Evolutionary conservation across 2,113 vertebrate genomes (phyloP).

Genomic region (Symphodus melops): DNA sequence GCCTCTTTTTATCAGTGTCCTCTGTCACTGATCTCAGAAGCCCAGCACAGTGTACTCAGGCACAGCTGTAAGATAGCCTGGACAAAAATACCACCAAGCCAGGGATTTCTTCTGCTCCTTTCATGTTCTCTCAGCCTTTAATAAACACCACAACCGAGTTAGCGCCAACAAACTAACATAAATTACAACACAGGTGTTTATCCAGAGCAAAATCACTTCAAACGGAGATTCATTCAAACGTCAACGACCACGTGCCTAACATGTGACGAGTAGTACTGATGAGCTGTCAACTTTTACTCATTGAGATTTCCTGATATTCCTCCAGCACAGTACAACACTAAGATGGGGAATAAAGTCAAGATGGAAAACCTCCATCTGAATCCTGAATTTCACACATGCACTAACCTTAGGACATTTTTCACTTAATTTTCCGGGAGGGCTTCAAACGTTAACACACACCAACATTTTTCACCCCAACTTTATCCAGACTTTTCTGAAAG

Average conservation of each 20-base stretch:
- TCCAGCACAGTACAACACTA: background rate
- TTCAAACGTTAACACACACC: no score
- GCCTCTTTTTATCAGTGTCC: slow-evolving; percentile 62
- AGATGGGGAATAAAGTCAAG: background rate
- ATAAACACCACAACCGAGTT: slow-evolving; percentile 36
- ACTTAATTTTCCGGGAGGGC: no score
- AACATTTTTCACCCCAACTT: no score
- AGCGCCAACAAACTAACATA: slow-evolving; percentile 18
- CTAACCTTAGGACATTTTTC: no score
- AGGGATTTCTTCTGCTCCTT: slow-evolving; percentile 43
- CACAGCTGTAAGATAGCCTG: slow-evolving; percentile 44
- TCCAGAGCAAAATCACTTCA: slow-evolving; percentile 4
- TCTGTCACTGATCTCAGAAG: slow-evolving; percentile 47
- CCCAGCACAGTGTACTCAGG: slow-evolving; percentile 36
- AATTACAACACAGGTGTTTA: slow-evolving; percentile 17
- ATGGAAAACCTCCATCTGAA: slow-evolving; percentile 18
- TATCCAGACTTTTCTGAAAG: no score
- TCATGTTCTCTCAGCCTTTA: slow-evolving; percentile 39
- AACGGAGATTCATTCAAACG: slow-evolving; percentile 22
- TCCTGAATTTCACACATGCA: background rate
- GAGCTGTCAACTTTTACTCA: slow-evolving; percentile 21
- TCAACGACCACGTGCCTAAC: slow-evolving; percentile 30
- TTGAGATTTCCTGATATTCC: background rate
- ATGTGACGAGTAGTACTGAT: slow-evolving; percentile 35
- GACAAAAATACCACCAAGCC: slow-evolving; percentile 48